Evolutionary conservation across 2,797 vertebrate genomes (phyloP), one percentile per base, ranked within the genome.

Genomic region (Limnodromus scolopaceus): DNA sequence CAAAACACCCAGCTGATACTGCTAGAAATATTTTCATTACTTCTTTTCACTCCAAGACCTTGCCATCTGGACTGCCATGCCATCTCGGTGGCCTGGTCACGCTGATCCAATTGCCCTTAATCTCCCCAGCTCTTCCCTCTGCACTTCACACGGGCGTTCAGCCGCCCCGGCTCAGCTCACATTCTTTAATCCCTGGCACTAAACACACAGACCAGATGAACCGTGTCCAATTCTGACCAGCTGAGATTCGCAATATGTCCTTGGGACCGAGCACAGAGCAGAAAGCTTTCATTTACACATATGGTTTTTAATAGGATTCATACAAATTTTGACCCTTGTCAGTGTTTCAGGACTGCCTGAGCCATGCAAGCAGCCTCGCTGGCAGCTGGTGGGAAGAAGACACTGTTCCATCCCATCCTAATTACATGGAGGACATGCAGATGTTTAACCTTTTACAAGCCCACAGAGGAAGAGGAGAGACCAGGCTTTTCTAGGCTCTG

Each of bases 281-380:
- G 61, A 72, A 78, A 79, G 58, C 69, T 90, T 66, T 77, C 71
- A 15, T 84, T 45, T 43, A 5, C 15, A 34, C 88, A 61, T 46
- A 51, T 72, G 80, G 28, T 72, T 92, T 76, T 68, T 60, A 64
- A 60, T 51, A 11, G 76, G 71, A 85, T 93, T 85, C 49, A 8
- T 30, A 16, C 32, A 18, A 19, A 13, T 15, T 43, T 10, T 53
- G 78, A 70, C 69, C 82, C 61, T 87, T 55, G 34, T 51, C 27
- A 10, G 39, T 2, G n/a, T 28, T 61, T 23, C 77, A 68, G 57
- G 51, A 14, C 28, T 13, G 60, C 41, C 32, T 11, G 46, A 58
- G 75, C 71, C n/a, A 2, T 0, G 15, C 14, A 4, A 13, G 54
- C 15, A n/a, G 70, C 30, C 64, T 61, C 45, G 0, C 22, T 51